Evolutionary conservation across 2,797 vertebrate species (phyloP).

Genomic region (Coendou prehensilis): DNA sequence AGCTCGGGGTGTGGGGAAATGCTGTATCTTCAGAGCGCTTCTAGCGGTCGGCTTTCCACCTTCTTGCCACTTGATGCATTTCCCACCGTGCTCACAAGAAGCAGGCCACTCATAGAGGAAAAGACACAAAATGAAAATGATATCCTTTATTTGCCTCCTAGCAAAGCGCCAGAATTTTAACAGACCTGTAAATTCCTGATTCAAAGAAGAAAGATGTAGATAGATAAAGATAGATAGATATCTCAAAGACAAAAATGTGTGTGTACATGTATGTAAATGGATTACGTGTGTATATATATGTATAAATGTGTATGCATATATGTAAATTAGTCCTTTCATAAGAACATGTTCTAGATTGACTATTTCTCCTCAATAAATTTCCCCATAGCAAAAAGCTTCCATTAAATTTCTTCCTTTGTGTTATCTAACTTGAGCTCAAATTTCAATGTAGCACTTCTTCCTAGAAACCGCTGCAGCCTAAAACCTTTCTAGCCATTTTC

Average conservation of each 20-base stretch:
- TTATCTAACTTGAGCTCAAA: constrained; percentile 60
- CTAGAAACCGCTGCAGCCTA: not conserved
- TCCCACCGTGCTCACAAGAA: not conserved
- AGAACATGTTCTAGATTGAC: not conserved
- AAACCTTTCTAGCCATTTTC: constrained; percentile 33
- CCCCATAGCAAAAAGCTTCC: constrained; percentile 7
- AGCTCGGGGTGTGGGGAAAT: not conserved
- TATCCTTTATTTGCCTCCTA: not conserved
- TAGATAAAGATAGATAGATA: not conserved
- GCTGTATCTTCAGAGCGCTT: not conserved
- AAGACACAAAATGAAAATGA: not conserved
- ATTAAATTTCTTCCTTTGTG: constrained; percentile 28
- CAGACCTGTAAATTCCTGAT: not conserved
- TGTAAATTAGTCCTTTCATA: not conserved
- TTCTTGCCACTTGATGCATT: not conserved
- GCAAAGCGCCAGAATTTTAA: constrained; percentile 8
- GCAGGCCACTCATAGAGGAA: not conserved
- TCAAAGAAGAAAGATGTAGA: not conserved
- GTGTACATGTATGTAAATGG: not conserved
- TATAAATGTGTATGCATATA: too few relatives aligned
- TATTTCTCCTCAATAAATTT: constrained; percentile 1
- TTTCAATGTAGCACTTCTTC: constrained; percentile 27
- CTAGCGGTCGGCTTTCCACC: too few relatives aligned
- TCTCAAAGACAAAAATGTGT: not conserved
- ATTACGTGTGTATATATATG: not conserved